Evolutionary conservation across 2,797 vertebrate species (phyloP), one percentile per base, ranked within the genome.

Genomic region (Perdix hodgsoniae): DNA sequence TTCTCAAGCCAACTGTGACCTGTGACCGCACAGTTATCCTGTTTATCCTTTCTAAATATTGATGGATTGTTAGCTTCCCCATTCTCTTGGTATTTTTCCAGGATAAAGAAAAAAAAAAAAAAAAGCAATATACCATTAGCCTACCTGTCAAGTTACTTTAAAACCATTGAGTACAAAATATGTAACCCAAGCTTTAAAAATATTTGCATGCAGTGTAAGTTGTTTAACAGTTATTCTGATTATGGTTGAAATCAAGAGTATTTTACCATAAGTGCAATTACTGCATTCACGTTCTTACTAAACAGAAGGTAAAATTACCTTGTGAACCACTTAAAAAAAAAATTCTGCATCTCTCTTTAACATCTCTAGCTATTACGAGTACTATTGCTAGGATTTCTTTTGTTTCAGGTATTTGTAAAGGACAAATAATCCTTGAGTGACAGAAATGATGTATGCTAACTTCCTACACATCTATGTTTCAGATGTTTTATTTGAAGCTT

Each of bases 1-100:
- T 89, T 95, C 61, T 91, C 65, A 92, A 83, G 44, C 52, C 73
- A 63, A 33, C 47, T 85, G n/a, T 86, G 86, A 88, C 71, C 78
- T 76, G 10, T 90, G 75, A 82, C 78, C 75, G 44, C 40, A 17
- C 6, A n/a, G 29, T 91, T 83, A 57, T 74, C 69, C 60, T 93
- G 86, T 91, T 94, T 92, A 65, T 83, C 27, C 37, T 87, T 93
- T 73, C 52, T 65, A 77, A 67, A 63, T 86, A 57, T 42, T 67
- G 65, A 71, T 71, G 37, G 65, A 80, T 75, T 91, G 89, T 83
- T 60, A 80, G 49, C 78, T 91, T 94, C 31, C 33, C 5, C 4
- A 22, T 4, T 83, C n/a, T 35, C 33, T 21, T 71, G 31, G 37
- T 94, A 42, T 94, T 93, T 83, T 82, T 83, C 11, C 26, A 73